Conservation (phyloP, 2,113 vertebrate genomes). For the Ondatra zibethicus region DNA sequence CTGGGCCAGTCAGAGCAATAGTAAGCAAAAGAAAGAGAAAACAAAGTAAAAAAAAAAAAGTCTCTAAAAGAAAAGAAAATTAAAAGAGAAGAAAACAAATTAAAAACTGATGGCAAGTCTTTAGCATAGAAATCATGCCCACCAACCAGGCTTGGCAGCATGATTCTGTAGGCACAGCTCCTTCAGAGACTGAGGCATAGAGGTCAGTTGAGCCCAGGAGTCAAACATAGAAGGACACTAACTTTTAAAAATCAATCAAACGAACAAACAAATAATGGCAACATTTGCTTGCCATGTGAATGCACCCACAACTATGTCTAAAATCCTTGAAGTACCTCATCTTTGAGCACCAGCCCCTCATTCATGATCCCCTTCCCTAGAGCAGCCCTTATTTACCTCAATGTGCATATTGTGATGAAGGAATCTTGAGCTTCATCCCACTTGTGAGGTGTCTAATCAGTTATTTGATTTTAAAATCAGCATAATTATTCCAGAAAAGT, state of each 20-base stretch:
- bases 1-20: not conserved
- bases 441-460: not conserved
- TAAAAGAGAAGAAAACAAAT: not conserved
- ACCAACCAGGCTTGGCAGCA: too few species aligned
- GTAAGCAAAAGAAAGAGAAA: not conserved
- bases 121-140: not conserved
- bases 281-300: not conserved
- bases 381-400: not conserved
- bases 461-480: constrained; percentile 27
- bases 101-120: not conserved
- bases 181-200: not conserved
- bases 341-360: not conserved
- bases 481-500: not conserved
- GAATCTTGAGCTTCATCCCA: not conserved
- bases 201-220: not conserved
- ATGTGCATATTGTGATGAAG: not conserved
- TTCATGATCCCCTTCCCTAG: not conserved
- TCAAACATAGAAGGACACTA: not conserved
- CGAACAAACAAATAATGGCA: not conserved
- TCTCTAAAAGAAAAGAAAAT: not conserved
- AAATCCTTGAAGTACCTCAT: not conserved
- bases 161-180: not conserved
- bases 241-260: not conserved
- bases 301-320: not conserved
- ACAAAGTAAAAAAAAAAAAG: not conserved